Evolutionary conservation across 2,113 vertebrate genomes (phyloP).

Genomic region (Brachirus orientalis): DNA sequence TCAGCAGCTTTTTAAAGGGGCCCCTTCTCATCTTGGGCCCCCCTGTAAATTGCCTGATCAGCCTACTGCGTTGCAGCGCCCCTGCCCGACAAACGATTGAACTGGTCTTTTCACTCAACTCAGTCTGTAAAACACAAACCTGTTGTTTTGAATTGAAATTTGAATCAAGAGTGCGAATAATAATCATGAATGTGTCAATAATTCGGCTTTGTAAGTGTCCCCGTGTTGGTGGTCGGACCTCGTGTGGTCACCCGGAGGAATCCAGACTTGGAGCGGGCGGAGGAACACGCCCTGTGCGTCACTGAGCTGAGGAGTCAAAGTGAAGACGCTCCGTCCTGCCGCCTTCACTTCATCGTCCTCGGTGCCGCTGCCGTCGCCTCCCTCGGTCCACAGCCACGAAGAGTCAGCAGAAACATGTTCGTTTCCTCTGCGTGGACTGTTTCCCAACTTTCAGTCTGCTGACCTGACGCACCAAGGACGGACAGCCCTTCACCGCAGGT

Average conservation of each 20-base stretch:
- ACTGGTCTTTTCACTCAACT: too few species aligned
- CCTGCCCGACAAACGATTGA: too few species aligned
- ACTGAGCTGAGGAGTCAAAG: conserved; percentile 4
- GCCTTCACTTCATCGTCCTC: background rate
- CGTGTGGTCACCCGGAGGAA: conserved; percentile 28
- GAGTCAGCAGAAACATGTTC: conserved; percentile 31
- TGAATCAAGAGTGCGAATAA: too few species aligned
- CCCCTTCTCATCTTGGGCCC: too few species aligned
- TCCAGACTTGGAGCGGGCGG: conserved; percentile 1
- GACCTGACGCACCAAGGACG: conserved; percentile 27
- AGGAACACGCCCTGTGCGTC: conserved; percentile 50
- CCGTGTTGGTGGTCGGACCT: background rate
- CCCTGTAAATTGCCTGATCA: too few species aligned
- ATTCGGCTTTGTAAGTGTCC: too few species aligned
- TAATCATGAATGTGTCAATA: too few species aligned
- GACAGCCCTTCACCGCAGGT: conserved; percentile 44
- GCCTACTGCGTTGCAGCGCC: too few species aligned
- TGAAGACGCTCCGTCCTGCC: background rate
- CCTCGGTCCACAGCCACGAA: conserved; percentile 1
- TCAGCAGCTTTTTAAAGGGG: too few species aligned
- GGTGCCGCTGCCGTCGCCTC: background rate
- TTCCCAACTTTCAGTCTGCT: conserved; percentile 16
- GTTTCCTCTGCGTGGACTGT: background rate
- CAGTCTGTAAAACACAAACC: too few species aligned
- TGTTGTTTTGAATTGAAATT: too few species aligned